phyloP scores from a whole-genome alignment of 2,113 vertebrate genomes.

The Pheucticus melanocephalus region DNA sequence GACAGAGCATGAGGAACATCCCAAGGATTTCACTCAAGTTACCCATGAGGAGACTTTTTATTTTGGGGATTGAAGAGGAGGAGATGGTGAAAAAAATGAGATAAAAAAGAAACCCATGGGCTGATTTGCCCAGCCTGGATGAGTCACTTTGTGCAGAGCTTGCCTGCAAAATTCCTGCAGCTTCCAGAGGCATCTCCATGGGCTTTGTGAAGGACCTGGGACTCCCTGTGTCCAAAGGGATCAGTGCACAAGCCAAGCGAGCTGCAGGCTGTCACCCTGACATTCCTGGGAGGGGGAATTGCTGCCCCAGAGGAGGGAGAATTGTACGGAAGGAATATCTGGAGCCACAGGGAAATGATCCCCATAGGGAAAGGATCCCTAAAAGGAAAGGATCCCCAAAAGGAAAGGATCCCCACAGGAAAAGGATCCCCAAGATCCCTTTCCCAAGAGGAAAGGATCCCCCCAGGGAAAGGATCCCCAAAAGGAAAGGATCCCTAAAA shows the following conservation, averaged over 20 bases:
- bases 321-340: neutral
- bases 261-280: neutral
- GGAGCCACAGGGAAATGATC: neutral
- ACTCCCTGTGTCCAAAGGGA: neutral
- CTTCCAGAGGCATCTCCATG: neutral
- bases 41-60: neutral
- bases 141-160: neutral
- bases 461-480: neutral
- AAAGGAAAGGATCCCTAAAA: accelerated
- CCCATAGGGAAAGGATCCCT: neutral
- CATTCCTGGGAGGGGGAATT: neutral
- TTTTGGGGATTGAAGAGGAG: neutral
- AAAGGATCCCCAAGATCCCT: neutral
- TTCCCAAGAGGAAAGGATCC: neutral
- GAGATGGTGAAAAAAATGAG: neutral
- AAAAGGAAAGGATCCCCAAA: accelerated
- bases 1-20: neutral
- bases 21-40: neutral
- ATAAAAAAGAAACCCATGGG: neutral
- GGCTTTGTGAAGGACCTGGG: neutral
- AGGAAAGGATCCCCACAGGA: neutral
- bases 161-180: neutral
- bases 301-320: neutral
- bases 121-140: neutral
- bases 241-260: neutral